These are phyloP conservation scores for Romanogobio albipinnatus DNA, from an alignment of 2,113 vertebrate genomes.

Conservation along the genomic window DNA sequence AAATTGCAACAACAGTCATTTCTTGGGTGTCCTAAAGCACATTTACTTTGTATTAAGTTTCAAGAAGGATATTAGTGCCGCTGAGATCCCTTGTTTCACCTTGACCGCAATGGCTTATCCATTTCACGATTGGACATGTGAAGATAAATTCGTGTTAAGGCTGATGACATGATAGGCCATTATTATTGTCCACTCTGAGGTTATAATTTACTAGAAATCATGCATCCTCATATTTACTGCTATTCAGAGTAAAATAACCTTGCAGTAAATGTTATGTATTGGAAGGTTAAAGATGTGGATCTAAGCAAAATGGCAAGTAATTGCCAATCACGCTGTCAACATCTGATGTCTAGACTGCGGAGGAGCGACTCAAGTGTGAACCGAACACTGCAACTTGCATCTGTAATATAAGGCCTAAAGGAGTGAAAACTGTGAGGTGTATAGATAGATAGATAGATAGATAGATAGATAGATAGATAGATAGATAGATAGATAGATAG, in stretches of 20 bases:
- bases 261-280: conserved; percentile 23
- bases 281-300: conserved; percentile 33
- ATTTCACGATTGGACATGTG: conserved; percentile 25
- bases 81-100: not conserved
- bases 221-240: conserved; percentile 12
- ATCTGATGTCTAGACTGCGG: conserved; percentile 7
- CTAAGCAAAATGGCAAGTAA: conserved; percentile 27
- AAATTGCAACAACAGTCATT: not conserved
- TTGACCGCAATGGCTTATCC: conserved; percentile 2
- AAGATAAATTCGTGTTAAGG: conserved; percentile 18
- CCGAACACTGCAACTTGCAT: not conserved
- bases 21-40: conserved; percentile 32
- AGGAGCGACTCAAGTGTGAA: not conserved
- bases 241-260: conserved; percentile 36
- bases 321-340: conserved; percentile 32
- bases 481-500: not conserved
- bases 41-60: conserved; percentile 22
- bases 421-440: not conserved
- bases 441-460: not conserved
- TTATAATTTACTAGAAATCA: conserved; percentile 27
- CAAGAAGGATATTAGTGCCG: conserved; percentile 8
- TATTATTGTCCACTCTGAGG: not conserved
- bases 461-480: not conserved
- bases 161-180: conserved; percentile 14
- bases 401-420: not conserved